Evolutionary conservation across 2,888 invertebrate genomes (phyloP).

Genomic region (Steinernema scapterisci): DNA sequence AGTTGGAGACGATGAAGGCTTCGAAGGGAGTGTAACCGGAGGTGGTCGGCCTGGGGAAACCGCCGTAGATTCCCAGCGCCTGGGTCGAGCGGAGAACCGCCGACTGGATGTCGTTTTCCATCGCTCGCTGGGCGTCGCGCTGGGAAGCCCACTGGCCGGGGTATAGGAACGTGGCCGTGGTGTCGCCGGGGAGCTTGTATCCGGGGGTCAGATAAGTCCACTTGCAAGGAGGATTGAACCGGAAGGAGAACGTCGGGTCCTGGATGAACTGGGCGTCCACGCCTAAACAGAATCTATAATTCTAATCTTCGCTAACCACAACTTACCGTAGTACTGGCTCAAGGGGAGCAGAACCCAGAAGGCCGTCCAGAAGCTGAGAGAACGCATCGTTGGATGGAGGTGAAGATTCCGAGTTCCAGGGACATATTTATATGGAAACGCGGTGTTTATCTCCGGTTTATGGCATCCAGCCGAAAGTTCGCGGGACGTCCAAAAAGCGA

Average conservation of each 20-base stretch:
- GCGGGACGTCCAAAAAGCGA: background rate
- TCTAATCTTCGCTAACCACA: too few relatives aligned
- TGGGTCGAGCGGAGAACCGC: background rate
- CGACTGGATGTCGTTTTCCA: conserved; percentile 22
- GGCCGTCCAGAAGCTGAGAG: conserved; percentile 19
- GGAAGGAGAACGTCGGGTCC: conserved; percentile 36
- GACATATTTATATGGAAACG: background rate
- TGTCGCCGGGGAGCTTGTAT: background rate
- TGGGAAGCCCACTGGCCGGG: conserved; percentile 33
- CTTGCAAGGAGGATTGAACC: conserved; percentile 25
- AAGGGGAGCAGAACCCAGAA: conserved; percentile 24
- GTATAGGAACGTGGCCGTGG: conserved; percentile 11
- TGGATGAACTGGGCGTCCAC: conserved; percentile 15
- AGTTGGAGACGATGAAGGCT: conserved; percentile 5
- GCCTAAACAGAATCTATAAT: background rate
- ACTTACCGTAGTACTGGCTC: background rate
- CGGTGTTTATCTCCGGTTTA: background rate
- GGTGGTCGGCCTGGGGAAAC: background rate
- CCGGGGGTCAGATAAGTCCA: conserved; percentile 26
- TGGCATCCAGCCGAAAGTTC: background rate
- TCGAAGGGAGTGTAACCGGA: conserved; percentile 29
- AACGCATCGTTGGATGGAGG: background rate
- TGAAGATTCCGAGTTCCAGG: background rate
- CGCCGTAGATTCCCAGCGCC: background rate
- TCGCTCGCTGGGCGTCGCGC: background rate